Base-by-base conservation (phyloP, 2,113 vertebrate genomes). In the Centrocercus urophasianus region DNA sequence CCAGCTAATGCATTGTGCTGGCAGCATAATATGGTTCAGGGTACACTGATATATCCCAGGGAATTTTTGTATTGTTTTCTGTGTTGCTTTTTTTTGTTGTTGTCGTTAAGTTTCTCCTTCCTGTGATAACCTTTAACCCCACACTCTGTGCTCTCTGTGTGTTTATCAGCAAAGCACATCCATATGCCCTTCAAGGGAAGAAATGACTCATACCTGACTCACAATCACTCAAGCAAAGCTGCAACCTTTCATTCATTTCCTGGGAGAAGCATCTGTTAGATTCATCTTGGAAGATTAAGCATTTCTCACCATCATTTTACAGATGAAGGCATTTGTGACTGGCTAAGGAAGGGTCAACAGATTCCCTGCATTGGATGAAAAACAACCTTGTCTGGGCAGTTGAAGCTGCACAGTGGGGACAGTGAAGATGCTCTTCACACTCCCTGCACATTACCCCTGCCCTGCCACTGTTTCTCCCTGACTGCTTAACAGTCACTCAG, bases 131-230 rank as follows among this genome's bases (percentile, higher is more conserved):
- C 95, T 95, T 95, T 96, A 89, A 95, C 95, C 95, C 81, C 70
- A 92, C 79, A 76, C 93, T 97, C 96, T 95, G 45, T 95, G 89
- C 71, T 95, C 93, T 94, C 83, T 89, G 80, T 94, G 95, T 96
- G 87, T 96, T 97, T 97, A 96, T 96, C 95, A 90, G 89, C 88
- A 91, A 83, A 85, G 91, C 94, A 86, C 61, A 97, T 96, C 90
- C 92, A 95, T 96, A 93, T 96, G 95, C 96, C 95, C 96, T 97
- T 95, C 94, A 92, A 96, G 93, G 88, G 93, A 97, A 97, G 91
- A 77, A 92, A 88, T 97, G 96, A 97, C 93, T 97, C 96, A 97
- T 96, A 93, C 93, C 95, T 97, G 97, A 97, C 95, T 97, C 97
- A 97, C 84, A 96, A 64, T 85, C 82, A 36, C 93, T 96, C 83